phyloP scores from a whole-genome alignment of 2,888 invertebrate genomes.

The Orthosia cruda region DNA sequence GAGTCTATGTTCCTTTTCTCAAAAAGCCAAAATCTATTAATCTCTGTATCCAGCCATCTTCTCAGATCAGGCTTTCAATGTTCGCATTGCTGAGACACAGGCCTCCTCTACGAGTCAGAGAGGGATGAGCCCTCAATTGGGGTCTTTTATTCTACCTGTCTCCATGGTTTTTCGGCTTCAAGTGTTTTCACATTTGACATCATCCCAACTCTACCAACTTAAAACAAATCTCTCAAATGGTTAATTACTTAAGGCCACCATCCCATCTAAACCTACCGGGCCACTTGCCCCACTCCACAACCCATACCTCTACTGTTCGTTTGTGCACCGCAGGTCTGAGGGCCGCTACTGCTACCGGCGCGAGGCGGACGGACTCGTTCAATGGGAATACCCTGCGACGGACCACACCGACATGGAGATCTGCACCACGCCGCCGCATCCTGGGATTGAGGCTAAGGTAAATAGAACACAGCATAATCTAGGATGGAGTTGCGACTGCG shows the following conservation, averaged over 20 bases:
- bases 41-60: too few species aligned
- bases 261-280: constrained; percentile 68
- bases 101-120: too few species aligned
- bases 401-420: constrained; percentile 90
- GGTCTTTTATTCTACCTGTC: too few species aligned
- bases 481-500: too few species aligned
- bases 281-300: constrained; percentile 31
- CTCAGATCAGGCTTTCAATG: too few species aligned
- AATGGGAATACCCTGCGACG: constrained; percentile 92
- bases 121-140: too few species aligned
- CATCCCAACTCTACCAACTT: not conserved
- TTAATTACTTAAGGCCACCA: constrained; percentile 51
- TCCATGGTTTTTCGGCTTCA: too few species aligned
- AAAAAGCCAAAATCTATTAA: too few species aligned
- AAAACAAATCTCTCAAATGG: not conserved
- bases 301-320: constrained; percentile 71
- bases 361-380: constrained; percentile 90
- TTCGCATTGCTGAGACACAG: too few species aligned
- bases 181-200: too few species aligned
- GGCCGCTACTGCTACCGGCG: constrained; percentile 93
- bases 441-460: constrained; percentile 74
- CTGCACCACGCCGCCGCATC: constrained; percentile 88
- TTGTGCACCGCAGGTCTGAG: constrained; percentile 89
- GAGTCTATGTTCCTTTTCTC: too few species aligned
- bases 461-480: too few species aligned